Base-by-base conservation (phyloP, 1,140 invertebrate species). In the Dendrolimus punctatus region DNA sequence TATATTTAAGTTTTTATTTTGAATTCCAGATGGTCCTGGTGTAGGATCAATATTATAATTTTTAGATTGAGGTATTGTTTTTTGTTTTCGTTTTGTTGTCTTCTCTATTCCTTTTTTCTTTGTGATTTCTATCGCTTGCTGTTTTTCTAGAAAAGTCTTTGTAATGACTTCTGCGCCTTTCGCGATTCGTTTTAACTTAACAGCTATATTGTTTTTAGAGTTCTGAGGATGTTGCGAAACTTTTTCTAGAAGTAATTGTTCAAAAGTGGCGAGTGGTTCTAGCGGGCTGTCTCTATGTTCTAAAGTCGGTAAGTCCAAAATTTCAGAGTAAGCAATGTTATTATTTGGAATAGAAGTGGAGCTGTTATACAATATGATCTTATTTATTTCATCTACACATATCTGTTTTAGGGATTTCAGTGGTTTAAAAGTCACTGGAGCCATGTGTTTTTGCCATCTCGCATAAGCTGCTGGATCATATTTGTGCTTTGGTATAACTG, bases 91-190 rank as follows among this genome's bases (percentile, higher is more conserved):
- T 37, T 47, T 47, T 47, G 46, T 8, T 37, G 8, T 37, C 8
- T 6, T 8, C 10, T 6, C 38, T 37, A 5, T 42, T 8, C 41
- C 6, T 42, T 42, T 51, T 40, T 36, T 38, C 47, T 51, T 42
- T 10, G 49, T 6, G 5, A 10, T 46, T 53, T 53, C 47, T 49
- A 49, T 53, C 44, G 6, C 41, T 9, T 46, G 38, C 36, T 39
- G 7, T 46, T 46, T 46, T 45, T 46, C 40, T 40, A 44, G 9
- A 10, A 53, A 46, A 43, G 43, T 6, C 6, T 37, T 46, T 47
- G 58, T 60, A 38, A 60, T 60, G 7, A 56, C 53, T 52, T 60
- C 58, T 8, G 50, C 53, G 49, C 53, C 58, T 55, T 55, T 60
- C 8, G 58, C 50, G 4, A 60, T 39, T 46, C 58, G 48, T 49